Conservation (phyloP, 2,888 invertebrate genomes). For the Oegoconia quadripuncta region DNA sequence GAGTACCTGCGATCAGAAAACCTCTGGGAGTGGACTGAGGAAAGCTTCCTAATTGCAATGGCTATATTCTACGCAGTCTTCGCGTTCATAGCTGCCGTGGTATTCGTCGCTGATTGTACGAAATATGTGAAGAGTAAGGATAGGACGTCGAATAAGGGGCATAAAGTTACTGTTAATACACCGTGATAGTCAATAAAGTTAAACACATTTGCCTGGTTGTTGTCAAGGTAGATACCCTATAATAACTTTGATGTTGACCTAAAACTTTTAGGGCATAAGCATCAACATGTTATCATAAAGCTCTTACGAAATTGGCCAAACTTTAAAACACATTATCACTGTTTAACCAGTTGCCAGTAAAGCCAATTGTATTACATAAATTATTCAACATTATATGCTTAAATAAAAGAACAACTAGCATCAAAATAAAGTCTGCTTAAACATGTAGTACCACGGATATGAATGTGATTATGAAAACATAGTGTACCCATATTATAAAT, state of each 20-base stretch:
- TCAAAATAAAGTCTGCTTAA: conserved; percentile 1
- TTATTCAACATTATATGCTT: not conserved
- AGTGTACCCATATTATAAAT: not conserved
- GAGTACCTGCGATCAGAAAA: conserved; percentile 56
- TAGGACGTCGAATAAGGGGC: conserved; percentile 66
- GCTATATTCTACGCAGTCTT: conserved; percentile 81
- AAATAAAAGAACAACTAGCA: not conserved
- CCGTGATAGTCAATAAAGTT: conserved; percentile 54
- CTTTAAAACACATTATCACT: not conserved
- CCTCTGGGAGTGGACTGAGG: conserved; percentile 72
- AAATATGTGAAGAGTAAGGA: conserved; percentile 74
- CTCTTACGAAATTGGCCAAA: no score
- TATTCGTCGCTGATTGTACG: conserved; percentile 80
- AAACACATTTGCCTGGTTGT: not conserved
- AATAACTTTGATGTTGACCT: no score
- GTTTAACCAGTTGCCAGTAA: not conserved
- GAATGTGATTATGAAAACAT: not conserved
- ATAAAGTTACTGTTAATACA: conserved; percentile 80
- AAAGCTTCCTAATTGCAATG: conserved; percentile 80
- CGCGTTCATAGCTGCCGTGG: conserved; percentile 79
- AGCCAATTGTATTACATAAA: no score
- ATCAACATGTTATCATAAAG: no score
- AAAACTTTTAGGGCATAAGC: no score
- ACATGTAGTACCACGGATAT: not conserved
- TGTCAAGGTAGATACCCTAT: no score